These are phyloP conservation scores for Falco naumanni DNA, from an alignment of 2,797 vertebrate species.

Conservation along the genomic window DNA sequence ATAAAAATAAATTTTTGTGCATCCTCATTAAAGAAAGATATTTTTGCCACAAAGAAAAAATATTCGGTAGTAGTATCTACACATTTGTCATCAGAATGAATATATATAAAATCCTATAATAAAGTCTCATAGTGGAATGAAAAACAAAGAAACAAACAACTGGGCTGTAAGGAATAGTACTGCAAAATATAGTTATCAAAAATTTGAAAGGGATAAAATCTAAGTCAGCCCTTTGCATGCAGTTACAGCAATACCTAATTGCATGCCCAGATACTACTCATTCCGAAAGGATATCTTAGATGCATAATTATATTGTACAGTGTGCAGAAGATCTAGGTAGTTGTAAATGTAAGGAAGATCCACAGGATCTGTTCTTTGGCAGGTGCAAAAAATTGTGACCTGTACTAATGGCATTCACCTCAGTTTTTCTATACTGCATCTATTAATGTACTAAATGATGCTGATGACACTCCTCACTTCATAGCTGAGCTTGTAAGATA, in stretches of 20 bases:
- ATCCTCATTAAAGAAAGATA: not conserved
- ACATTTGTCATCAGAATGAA: not conserved
- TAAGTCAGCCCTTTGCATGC: not conserved
- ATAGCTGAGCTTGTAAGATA: not conserved
- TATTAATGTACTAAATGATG: not conserved
- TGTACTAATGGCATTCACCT: not conserved
- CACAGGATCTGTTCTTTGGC: not conserved
- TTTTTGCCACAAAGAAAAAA: not conserved
- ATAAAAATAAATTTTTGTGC: not conserved
- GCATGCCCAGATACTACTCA: not conserved
- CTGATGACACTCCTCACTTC: not conserved
- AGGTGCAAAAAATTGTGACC: not conserved
- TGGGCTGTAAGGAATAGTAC: not conserved
- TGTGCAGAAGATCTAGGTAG: not conserved
- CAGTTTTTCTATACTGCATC: not conserved
- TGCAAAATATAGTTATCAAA: not conserved
- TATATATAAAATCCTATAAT: not conserved
- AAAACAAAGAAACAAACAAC: not conserved
- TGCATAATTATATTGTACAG: not conserved
- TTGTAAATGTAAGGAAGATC: not conserved
- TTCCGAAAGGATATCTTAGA: not conserved
- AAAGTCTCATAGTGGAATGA: not conserved
- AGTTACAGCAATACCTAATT: not conserved
- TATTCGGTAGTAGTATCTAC: not conserved
- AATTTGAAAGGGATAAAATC: not conserved